Evolutionary conservation across 2,888 invertebrate genomes (phyloP).

Genomic region (Apamea crenata): DNA sequence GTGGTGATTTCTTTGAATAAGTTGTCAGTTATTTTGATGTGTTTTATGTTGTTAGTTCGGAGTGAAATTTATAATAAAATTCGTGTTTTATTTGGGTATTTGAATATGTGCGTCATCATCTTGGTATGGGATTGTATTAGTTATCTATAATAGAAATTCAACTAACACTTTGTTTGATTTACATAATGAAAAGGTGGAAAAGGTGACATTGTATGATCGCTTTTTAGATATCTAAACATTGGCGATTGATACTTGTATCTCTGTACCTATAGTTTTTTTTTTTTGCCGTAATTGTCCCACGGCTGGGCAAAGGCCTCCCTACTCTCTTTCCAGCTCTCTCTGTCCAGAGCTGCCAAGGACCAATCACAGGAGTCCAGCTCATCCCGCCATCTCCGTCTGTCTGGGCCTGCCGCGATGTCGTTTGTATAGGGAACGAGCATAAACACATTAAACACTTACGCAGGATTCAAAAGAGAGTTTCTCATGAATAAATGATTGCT

Average conservation of each 20-base stretch:
- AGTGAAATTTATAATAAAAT: conserved; percentile 1
- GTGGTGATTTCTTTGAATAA: conserved; percentile 44
- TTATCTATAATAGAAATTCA: not conserved
- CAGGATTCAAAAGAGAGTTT: not conserved
- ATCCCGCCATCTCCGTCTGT: no score
- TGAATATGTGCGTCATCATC: not conserved
- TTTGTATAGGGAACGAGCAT: not conserved
- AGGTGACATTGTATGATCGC: not conserved
- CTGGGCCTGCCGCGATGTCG: no score
- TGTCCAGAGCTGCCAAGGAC: no score
- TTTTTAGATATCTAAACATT: not conserved
- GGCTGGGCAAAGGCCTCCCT: no score
- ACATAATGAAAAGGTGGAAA: not conserved
- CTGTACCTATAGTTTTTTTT: not conserved
- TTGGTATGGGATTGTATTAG: not conserved
- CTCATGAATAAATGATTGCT: not conserved
- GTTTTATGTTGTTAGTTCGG: conserved; percentile 15
- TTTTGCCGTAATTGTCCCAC: no score
- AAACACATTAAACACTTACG: not conserved
- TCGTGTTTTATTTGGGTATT: not conserved
- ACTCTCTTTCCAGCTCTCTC: no score
- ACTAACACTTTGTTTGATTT: not conserved
- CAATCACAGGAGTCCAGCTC: no score
- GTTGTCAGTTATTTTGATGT: conserved; percentile 36
- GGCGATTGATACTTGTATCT: not conserved